Conservation (phyloP, 2,797 vertebrate genomes). For the Otolemur crassicaudatus region DNA sequence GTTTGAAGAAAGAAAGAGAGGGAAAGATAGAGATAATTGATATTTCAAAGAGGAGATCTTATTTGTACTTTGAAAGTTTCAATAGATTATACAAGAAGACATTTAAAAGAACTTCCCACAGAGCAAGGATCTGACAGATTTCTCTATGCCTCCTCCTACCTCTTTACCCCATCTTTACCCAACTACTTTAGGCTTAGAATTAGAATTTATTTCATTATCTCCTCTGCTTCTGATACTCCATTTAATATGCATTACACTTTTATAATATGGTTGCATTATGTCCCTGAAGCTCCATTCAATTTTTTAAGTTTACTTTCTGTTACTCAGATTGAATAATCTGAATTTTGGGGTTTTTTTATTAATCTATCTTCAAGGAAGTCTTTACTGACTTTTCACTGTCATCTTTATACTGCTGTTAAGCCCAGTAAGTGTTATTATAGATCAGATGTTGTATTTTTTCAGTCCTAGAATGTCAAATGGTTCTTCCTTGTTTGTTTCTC, state of each 20-base stretch:
- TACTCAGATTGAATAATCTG: not conserved
- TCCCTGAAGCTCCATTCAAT: not conserved
- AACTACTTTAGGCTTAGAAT: not conserved
- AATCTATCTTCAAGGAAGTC: not conserved
- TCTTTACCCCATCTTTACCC: not conserved
- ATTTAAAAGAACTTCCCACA: not conserved
- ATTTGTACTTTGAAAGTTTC: not conserved
- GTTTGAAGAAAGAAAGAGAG: not conserved
- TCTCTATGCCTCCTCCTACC: not conserved
- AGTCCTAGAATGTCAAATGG: not conserved
- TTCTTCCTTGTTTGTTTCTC: not conserved
- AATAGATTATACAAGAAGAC: not conserved
- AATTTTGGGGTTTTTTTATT: not conserved
- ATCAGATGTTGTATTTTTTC: not conserved
- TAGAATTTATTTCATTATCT: not conserved
- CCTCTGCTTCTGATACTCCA: not conserved
- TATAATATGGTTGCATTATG: not conserved
- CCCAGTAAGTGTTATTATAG: not conserved
- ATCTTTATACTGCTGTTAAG: not conserved
- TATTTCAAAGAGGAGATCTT: not conserved
- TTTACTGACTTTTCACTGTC: not conserved
- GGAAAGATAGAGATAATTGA: not conserved
- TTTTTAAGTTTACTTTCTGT: slow-evolving; percentile 14
- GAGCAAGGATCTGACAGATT: not conserved
- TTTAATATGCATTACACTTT: not conserved